Conservation (phyloP, 2,888 invertebrate genomes). For the Pristionchus maxplancki region DNA sequence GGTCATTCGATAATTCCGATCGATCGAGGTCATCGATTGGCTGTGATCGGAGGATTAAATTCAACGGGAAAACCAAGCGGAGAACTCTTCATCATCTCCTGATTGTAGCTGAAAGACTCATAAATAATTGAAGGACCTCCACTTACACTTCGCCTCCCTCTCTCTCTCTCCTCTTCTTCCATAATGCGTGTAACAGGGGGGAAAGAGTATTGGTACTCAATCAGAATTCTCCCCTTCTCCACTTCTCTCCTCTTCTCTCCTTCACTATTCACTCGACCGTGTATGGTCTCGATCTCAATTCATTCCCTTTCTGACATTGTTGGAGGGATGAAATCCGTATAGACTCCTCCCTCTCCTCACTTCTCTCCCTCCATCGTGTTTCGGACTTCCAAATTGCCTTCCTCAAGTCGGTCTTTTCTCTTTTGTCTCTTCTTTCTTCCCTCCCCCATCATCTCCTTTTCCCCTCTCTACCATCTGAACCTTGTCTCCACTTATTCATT, state of each 20-base stretch:
- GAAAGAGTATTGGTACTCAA: slow-evolving; percentile 46
- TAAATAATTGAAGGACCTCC: slow-evolving; percentile 43
- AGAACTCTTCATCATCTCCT: slow-evolving; percentile 30
- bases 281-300: slow-evolving; percentile 1
- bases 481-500: slow-evolving; percentile 47
- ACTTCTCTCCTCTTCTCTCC: slow-evolving; percentile 17
- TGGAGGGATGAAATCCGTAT: slow-evolving; percentile 20
- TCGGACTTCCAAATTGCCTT: slow-evolving; percentile 46
- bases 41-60: slow-evolving; percentile 36
- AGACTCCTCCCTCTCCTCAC: slow-evolving; percentile 30
- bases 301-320: slow-evolving; percentile 36
- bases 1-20: slow-evolving; percentile 50
- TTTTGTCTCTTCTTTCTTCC: background rate
- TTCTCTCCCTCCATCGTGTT: slow-evolving; percentile 35
- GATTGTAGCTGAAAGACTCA: background rate
- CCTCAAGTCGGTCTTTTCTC: slow-evolving; percentile 43
- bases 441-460: background rate
- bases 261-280: slow-evolving; percentile 38
- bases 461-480: background rate
- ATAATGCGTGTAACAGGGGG: slow-evolving; percentile 43
- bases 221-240: slow-evolving; percentile 41
- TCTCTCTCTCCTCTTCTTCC: background rate
- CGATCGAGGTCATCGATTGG: background rate
- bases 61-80: slow-evolving; percentile 31
- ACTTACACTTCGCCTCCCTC: background rate